Evolutionary conservation across 1,140 invertebrate genomes (phyloP).

Genomic region (Archivesica marissinica): DNA sequence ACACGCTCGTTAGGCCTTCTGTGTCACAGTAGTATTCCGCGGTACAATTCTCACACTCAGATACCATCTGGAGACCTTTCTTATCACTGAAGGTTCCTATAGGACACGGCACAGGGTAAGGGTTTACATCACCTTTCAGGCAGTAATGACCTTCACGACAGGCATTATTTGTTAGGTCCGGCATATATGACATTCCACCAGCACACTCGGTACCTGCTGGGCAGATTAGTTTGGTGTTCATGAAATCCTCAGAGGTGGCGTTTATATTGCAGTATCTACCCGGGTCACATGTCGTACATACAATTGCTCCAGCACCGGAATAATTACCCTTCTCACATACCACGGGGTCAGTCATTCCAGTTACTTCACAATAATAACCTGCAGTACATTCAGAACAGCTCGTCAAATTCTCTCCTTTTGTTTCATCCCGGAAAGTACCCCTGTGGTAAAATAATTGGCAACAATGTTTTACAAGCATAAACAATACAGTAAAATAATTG

Average conservation of each 20-base stretch:
- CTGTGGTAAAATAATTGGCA: slow-evolving; percentile 65
- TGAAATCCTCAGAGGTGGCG: slow-evolving; percentile 76
- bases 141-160: slow-evolving; percentile 81
- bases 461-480: too few species aligned
- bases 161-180: slow-evolving; percentile 75
- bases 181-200: slow-evolving; percentile 76
- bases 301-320: slow-evolving; percentile 74
- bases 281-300: slow-evolving; percentile 76
- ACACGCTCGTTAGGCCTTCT: slow-evolving; percentile 68
- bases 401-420: slow-evolving; percentile 70
- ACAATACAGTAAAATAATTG: too few species aligned
- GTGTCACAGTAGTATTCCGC: slow-evolving; percentile 78
- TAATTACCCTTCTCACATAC: slow-evolving; percentile 81
- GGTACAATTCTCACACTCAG: slow-evolving; percentile 80
- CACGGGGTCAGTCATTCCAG: slow-evolving; percentile 71
- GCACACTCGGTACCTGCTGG: slow-evolving; percentile 81
- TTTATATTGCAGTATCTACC: slow-evolving; percentile 81
- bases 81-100: slow-evolving; percentile 80
- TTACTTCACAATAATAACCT: slow-evolving; percentile 78
- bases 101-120: slow-evolving; percentile 80
- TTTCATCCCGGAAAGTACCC: slow-evolving; percentile 74
- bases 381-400: slow-evolving; percentile 75
- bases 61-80: slow-evolving; percentile 72
- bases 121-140: slow-evolving; percentile 78
- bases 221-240: slow-evolving; percentile 76